Evolutionary conservation across 92 coral and sea anemone species (phyloP).

Genomic region (Epizoanthus illoricatus): DNA sequence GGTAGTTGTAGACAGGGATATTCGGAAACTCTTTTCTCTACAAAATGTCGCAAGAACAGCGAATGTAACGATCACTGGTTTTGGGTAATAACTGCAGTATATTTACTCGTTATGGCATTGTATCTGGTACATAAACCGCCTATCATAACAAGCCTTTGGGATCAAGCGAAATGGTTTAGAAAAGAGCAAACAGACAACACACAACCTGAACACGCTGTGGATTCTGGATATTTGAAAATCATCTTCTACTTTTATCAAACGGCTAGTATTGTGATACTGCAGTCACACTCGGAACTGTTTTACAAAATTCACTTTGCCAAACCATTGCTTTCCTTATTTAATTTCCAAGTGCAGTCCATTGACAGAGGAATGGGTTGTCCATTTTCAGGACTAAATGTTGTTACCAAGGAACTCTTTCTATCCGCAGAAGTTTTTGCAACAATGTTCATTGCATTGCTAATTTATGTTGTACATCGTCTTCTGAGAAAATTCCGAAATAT

Average conservation of each 20-base stretch:
- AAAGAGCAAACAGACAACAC: not conserved
- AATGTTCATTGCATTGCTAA: slow-evolving; percentile 6
- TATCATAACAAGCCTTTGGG: slow-evolving; percentile 1
- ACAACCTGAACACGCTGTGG: not conserved
- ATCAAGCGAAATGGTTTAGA: slow-evolving; percentile 1
- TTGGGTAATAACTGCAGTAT: slow-evolving; percentile 28
- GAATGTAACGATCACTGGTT: slow-evolving; percentile 53
- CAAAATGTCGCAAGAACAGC: slow-evolving; percentile 33
- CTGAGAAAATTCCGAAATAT: not conserved
- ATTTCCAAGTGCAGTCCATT: slow-evolving; percentile 41
- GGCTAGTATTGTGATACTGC: not conserved
- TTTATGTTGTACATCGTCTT: slow-evolving; percentile 21
- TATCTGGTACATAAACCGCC: slow-evolving; percentile 49
- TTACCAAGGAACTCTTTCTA: slow-evolving; percentile 45
- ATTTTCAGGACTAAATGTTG: slow-evolving; percentile 49
- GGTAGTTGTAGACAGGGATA: slow-evolving; percentile 48
- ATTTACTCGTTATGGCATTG: slow-evolving; percentile 11
- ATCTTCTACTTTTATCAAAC: not conserved
- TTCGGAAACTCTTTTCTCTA: slow-evolving; percentile 43
- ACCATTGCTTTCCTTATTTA: slow-evolving; percentile 29
- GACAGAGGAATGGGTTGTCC: slow-evolving; percentile 36
- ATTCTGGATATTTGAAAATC: not conserved
- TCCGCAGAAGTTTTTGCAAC: slow-evolving; percentile 35
- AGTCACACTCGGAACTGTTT: not conserved
- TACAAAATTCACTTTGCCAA: slow-evolving; percentile 19